phyloP scores from a whole-genome alignment of 2,797 vertebrate species.

The Limosa lapponica region DNA sequence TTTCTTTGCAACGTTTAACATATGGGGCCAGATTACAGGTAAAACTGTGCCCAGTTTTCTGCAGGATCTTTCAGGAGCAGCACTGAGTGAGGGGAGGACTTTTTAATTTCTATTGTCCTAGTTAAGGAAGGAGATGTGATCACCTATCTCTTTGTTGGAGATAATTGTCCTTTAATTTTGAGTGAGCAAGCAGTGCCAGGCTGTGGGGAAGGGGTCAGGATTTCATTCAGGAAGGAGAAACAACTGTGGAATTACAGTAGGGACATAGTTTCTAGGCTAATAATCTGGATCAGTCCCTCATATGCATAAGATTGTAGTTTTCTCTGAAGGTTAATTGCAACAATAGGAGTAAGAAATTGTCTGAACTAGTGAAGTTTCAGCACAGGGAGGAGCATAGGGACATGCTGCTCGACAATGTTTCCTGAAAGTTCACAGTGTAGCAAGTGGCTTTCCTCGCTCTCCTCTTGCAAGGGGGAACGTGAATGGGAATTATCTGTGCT shows the following conservation, averaged over 20 bases:
- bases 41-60: neutral
- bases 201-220: neutral
- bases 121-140: neutral
- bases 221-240: neutral
- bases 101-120: conserved; percentile 1
- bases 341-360: neutral
- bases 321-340: conserved; percentile 8
- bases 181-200: neutral
- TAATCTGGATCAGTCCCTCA: neutral
- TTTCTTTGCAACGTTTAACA: neutral
- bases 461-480: neutral
- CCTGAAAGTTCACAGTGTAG: neutral
- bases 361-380: neutral
- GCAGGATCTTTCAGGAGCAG: neutral
- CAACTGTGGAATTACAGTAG: neutral
- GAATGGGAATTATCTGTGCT: neutral
- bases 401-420: neutral
- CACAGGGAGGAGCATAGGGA: neutral
- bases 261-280: neutral
- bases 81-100: neutral
- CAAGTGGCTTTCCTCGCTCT: neutral
- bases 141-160: neutral
- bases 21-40: neutral
- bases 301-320: neutral
- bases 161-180: conserved; percentile 19